These are phyloP conservation scores for Drepana falcataria DNA, from an alignment of 2,888 invertebrate genomes.

Conservation along the genomic window DNA sequence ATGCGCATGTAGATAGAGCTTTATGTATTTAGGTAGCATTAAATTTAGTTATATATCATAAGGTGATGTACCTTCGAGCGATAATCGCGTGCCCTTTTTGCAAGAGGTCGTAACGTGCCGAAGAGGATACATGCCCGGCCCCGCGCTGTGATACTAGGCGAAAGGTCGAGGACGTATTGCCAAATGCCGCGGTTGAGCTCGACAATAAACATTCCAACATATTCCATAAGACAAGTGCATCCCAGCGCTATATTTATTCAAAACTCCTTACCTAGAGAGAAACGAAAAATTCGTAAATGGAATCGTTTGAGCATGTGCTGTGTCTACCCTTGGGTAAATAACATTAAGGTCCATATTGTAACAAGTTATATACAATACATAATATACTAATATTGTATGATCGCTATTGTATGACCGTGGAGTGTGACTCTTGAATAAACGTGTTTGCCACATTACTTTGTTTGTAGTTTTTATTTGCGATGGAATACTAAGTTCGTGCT, in stretches of 20 bases:
- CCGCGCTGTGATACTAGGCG: conserved; percentile 24
- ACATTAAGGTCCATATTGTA: conserved; percentile 21
- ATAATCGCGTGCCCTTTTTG: conserved; percentile 40
- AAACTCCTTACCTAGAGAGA: conserved; percentile 10
- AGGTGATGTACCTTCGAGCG: conserved; percentile 7
- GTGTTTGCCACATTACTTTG: conserved; percentile 61
- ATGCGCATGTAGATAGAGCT: conserved; percentile 65
- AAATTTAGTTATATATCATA: conserved; percentile 17
- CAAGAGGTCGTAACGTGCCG: conserved; percentile 40
- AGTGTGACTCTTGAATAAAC: conserved; percentile 62
- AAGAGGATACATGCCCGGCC: conserved; percentile 50
- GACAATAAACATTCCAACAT: conserved; percentile 65
- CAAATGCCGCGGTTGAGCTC: conserved; percentile 51
- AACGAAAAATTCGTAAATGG: conserved; percentile 6
- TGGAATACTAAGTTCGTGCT: conserved; percentile 22
- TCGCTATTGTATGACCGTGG: conserved; percentile 44
- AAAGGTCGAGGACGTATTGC: conserved; percentile 68
- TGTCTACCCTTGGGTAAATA: neutral
- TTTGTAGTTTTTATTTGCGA: conserved; percentile 55
- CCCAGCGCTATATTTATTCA: conserved; percentile 46
- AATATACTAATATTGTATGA: conserved; percentile 47
- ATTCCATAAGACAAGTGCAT: conserved; percentile 40
- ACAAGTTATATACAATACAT: conserved; percentile 29
- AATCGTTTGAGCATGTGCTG: neutral
- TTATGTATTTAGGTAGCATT: conserved; percentile 42